Percentiles rank a stretch among this genome's conserved stretches.
Evolutionary conservation across 2,888 invertebrate genomes (phyloP).

Genomic region (Ochlodes sylvanus): DNA sequence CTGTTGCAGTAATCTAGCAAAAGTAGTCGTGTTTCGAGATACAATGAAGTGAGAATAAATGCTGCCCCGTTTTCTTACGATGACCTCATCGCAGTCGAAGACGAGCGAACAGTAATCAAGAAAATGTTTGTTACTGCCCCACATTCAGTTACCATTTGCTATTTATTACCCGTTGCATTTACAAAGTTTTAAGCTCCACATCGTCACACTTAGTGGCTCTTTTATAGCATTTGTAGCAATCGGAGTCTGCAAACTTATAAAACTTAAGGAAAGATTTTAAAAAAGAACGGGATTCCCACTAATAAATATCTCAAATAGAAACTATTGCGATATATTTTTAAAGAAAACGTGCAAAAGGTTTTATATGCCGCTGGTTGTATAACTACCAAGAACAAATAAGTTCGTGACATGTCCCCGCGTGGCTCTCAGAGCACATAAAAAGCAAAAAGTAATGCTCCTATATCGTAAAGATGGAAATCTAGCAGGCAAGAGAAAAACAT

Average conservation of each 20-base stretch:
- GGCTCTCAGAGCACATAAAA: constrained; percentile 56
- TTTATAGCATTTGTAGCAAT: constrained; percentile 11
- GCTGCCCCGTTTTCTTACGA: constrained; percentile 23
- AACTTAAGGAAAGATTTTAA: constrained; percentile 6
- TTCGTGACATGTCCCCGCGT: constrained; percentile 36
- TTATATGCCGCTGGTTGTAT: constrained; percentile 21
- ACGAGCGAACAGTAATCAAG: constrained; percentile 9
- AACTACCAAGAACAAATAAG: constrained; percentile 32
- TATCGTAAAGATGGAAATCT: constrained; percentile 81
- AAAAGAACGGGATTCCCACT: constrained; percentile 12
- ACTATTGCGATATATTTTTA: constrained; percentile 24
- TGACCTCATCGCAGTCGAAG: constrained; percentile 25
- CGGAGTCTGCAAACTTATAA: constrained; percentile 15
- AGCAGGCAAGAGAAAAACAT: constrained; percentile 72
- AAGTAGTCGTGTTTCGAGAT: constrained; percentile 25
- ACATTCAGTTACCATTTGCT: constrained; percentile 9
- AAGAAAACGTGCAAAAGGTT: constrained; percentile 19
- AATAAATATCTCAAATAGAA: constrained; percentile 30
- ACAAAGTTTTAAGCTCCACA: constrained; percentile 9
- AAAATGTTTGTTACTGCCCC: constrained; percentile 10
- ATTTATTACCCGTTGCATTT: constrained; percentile 18
- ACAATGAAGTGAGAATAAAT: constrained; percentile 35
- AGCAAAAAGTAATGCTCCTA: constrained; percentile 66
- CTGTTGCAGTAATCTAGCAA: constrained; percentile 31
- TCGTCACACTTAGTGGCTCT: constrained; percentile 22